Base-by-base conservation (phyloP, 1,140 invertebrate genomes). In the Magallana ariakensis region DNA sequence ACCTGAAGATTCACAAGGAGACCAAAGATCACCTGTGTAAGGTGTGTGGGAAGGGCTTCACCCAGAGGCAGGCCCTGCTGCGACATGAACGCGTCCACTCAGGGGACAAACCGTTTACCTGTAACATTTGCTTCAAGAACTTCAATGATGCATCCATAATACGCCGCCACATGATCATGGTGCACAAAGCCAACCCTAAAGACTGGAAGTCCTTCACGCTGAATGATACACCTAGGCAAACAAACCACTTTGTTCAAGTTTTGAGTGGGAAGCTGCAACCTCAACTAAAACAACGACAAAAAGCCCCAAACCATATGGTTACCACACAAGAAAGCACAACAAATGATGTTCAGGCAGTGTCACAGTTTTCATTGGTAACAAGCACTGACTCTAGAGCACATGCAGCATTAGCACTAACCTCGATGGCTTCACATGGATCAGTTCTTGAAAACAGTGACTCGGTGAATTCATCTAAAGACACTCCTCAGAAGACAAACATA, bases 101-200 rank as follows among this genome's bases (percentile, higher is more conserved):
- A 33, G 93, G 93, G 22, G 94, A 94, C 60, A 93, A 93, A 83
- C 93, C 93, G 15, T 94, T 92, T 86, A 46, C 75, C 9, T 94
- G 94, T 88, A 85, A 83, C 16, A 22, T 92, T 15, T 94, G 94
- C 90, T 57, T 85, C 10, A 86, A 91, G 46, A 88, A 83, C 8
- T 95, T 94, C 84, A 92, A 88, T 86, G 92, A 94, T 86, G 91
- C 92, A 22, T 93, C 92, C 11, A 92, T 94, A 11, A 91, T 94
- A 46, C 84, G 93, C 55, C 88, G 93, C 19, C 93, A 94, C 82
- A 92, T 94, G 90, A 95, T 93, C 62, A 87, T 92, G 57, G 89
- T 92, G 80, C 92, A 93, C 57, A 93, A 93, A 86, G 91, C 85
- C 6, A 15, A 81, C 53, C 55, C 22, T 0, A 89, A 87, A 80